These are phyloP conservation scores for Triplophysa yarkandensis DNA, from an alignment of 2,797 vertebrate species.

Conservation along the genomic window DNA sequence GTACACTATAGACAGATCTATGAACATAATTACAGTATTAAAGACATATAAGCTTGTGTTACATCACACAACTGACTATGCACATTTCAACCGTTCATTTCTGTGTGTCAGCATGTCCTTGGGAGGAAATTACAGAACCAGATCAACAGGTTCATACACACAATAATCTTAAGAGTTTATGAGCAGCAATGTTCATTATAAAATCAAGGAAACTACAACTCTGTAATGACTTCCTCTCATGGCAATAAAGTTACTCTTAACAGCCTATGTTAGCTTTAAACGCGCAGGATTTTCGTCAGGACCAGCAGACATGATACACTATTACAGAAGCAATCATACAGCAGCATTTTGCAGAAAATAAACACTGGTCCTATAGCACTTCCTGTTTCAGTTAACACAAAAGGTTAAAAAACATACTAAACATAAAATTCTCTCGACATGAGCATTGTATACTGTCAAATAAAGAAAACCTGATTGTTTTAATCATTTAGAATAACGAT, in stretches of 20 bases:
- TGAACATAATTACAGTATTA: too few species aligned
- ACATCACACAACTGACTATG: neutral
- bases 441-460: too few species aligned
- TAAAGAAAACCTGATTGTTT: too few species aligned
- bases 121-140: neutral
- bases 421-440: too few species aligned
- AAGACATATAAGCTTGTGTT: neutral
- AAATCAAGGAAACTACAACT: neutral
- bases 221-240: neutral
- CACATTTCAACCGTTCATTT: neutral
- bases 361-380: too few species aligned
- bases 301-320: too few species aligned
- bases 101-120: neutral
- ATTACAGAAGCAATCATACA: too few species aligned
- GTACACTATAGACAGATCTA: too few species aligned
- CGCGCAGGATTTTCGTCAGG: neutral
- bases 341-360: too few species aligned
- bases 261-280: neutral
- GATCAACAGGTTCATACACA: neutral
- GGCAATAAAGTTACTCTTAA: neutral
- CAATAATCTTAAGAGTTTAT: neutral
- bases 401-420: too few species aligned
- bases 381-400: too few species aligned
- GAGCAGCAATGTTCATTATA: neutral
- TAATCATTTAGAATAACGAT: too few species aligned